Conservation (phyloP, 1,140 invertebrate genomes). For the Micrasema longulum region DNA sequence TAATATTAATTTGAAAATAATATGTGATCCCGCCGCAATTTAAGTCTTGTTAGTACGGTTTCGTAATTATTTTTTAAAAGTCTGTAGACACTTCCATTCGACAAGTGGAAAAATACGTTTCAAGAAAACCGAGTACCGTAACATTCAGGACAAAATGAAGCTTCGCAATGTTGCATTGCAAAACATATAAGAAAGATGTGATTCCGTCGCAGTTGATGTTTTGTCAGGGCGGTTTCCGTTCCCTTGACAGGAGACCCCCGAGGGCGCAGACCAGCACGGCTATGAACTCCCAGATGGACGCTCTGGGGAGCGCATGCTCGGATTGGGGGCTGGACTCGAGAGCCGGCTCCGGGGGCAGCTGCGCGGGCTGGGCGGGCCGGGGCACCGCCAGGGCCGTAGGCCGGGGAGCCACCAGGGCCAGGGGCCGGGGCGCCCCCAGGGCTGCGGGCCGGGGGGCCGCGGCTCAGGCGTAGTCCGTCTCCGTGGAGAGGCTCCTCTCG, state of each 20-base stretch:
- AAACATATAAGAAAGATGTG: no score
- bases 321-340: neutral
- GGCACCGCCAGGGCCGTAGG: neutral
- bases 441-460: constrained; percentile 55
- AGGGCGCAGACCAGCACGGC: constrained; percentile 65
- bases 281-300: constrained; percentile 63
- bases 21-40: no score
- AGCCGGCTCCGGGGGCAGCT: no score
- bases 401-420: neutral
- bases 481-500: constrained; percentile 75
- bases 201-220: neutral
- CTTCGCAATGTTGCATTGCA: no score
- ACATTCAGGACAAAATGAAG: no score
- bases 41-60: no score
- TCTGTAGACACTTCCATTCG: no score
- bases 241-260: constrained; percentile 61
- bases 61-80: no score
- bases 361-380: neutral
- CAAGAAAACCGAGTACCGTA: no score
- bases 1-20: no score
- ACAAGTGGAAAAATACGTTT: no score
- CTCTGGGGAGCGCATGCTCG: neutral
- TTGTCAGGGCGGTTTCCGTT: constrained; percentile 51
- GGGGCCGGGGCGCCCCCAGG: neutral
- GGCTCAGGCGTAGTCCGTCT: constrained; percentile 81